Evolutionary conservation across 2,888 invertebrate genomes (phyloP).

Genomic region (Acanthoscelides obtectus): DNA sequence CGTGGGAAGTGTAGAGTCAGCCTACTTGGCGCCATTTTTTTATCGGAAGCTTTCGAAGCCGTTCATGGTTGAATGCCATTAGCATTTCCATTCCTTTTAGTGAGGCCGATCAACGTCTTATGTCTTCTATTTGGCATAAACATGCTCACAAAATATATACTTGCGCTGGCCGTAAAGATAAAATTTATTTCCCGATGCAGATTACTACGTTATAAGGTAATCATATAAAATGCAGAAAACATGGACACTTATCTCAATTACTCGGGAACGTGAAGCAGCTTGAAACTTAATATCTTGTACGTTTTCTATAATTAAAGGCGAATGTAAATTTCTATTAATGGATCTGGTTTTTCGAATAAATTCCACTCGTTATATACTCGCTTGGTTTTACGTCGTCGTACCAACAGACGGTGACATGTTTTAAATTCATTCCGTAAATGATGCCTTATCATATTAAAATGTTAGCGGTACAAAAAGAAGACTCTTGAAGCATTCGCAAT

Average conservation of each 20-base stretch:
- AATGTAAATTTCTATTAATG: neutral
- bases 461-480: neutral
- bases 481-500: neutral
- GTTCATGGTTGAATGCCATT: neutral
- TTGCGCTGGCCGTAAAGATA: neutral
- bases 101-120: neutral
- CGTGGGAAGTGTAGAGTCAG: no score
- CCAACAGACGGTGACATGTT: neutral
- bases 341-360: neutral
- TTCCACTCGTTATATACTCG: neutral
- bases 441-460: neutral
- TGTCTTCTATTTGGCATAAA: neutral
- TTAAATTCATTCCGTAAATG: neutral
- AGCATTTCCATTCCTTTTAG: neutral
- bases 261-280: neutral
- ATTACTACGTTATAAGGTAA: neutral
- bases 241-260: slow-evolving; percentile 8
- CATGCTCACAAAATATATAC: neutral
- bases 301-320: neutral
- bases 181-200: neutral
- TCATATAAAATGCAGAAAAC: slow-evolving; percentile 3
- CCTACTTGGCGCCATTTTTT: no score
- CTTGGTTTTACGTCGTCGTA: neutral
- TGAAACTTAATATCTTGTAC: neutral
- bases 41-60: neutral